These are phyloP conservation scores for Sarcophaga subvicina DNA, from an alignment of 2,888 invertebrate genomes.

Conservation along the genomic window DNA sequence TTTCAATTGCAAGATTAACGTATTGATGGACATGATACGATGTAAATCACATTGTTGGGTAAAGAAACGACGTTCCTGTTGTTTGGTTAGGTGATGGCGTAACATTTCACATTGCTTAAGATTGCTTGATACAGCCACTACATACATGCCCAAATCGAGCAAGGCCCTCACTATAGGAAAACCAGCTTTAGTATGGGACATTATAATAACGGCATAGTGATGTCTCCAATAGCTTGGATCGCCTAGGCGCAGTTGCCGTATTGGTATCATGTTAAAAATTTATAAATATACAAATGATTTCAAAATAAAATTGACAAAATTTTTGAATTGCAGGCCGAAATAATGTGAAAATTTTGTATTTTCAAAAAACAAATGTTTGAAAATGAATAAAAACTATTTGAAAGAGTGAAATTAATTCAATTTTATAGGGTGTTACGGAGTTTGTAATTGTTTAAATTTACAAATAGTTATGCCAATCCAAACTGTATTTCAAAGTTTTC, in stretches of 20 bases:
- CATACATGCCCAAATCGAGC: conserved; percentile 49
- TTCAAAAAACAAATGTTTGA: neutral
- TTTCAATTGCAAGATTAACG: conserved; percentile 36
- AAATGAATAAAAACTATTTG: too few species aligned
- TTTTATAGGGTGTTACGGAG: too few species aligned
- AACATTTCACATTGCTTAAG: conserved; percentile 31
- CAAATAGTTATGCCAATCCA: too few species aligned
- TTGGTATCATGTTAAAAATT: conserved; percentile 5
- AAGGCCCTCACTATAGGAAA: conserved; percentile 32
- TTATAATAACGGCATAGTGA: conserved; percentile 38
- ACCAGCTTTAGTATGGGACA: conserved; percentile 47
- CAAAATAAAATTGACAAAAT: neutral
- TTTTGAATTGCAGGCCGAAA: neutral
- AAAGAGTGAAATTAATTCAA: too few species aligned
- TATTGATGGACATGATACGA: conserved; percentile 27
- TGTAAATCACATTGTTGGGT: conserved; percentile 39
- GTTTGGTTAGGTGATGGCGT: conserved; percentile 2
- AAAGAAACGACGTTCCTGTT: conserved; percentile 24
- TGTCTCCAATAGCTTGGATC: conserved; percentile 27
- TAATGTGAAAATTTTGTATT: neutral
- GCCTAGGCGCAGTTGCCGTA: neutral
- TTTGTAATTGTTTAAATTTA: too few species aligned
- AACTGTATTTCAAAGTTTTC: too few species aligned
- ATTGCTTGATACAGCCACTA: conserved; percentile 34
- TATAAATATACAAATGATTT: too few species aligned